Evolutionary conservation across 2,888 invertebrate genomes (phyloP).

Genomic region (Rotaria magnacalcarata): DNA sequence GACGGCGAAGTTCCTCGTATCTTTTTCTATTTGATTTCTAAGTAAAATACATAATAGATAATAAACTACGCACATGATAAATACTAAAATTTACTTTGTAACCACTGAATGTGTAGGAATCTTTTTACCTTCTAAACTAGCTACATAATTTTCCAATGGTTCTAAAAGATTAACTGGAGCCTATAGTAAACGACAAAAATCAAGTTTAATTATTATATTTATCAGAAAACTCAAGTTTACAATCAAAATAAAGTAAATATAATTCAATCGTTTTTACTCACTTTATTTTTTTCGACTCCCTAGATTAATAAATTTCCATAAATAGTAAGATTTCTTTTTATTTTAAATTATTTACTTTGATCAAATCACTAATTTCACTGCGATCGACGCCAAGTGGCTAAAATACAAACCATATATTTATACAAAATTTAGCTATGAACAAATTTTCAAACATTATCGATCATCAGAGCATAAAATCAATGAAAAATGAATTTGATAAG

Average conservation of each 20-base stretch:
- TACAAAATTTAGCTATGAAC: too few species aligned
- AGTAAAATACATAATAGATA: not conserved
- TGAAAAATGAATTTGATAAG: constrained; percentile 20
- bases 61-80: not conserved
- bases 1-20: not conserved
- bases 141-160: constrained; percentile 87
- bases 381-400: constrained; percentile 91
- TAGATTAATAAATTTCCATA: constrained; percentile 36
- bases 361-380: constrained; percentile 94
- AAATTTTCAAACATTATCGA: too few species aligned
- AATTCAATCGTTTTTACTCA: not conserved
- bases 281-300: constrained; percentile 50
- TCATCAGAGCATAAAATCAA: too few species aligned
- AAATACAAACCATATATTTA: constrained; percentile 43
- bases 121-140: constrained; percentile 39
- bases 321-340: not conserved
- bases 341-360: constrained; percentile 55
- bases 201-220: not conserved
- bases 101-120: not conserved
- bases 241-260: too few species aligned
- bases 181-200: constrained; percentile 48
- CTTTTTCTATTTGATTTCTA: not conserved
- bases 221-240: too few species aligned
- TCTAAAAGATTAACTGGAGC: constrained; percentile 93
- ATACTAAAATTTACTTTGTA: not conserved